Base-by-base conservation (phyloP, 2,888 invertebrate genomes). In the Pyrrhia umbra region DNA sequence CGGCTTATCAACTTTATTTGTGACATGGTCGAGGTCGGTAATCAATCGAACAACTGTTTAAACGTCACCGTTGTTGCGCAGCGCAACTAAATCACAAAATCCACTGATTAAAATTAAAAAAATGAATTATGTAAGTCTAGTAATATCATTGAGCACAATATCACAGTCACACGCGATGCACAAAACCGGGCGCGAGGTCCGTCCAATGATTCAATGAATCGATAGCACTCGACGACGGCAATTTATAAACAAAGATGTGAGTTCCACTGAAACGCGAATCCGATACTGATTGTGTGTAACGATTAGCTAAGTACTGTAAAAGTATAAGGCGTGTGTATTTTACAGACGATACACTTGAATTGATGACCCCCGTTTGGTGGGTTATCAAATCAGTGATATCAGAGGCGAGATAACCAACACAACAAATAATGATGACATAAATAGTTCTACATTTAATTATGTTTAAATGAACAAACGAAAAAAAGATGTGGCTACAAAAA, bases 1-100 rank as follows among this genome's bases (percentile, higher is more conserved):
- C 88, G 85, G 75, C 85, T 87, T 88, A 93, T 87, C 90, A 92
- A 84, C 83, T 85, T 89, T 83, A 88, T 80, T 75, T 88, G 85
- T 80, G 91, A 88, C 93, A 93, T 93, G 77, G 72, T 86, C 80
- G 82, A 79, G 77, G 73, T 86, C 80, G 82, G 79, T 81, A 87
- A 89, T 90, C 91, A 89, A 87, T 86, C 77, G 74, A 86, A 87
- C 82, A 84, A 88, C 90, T 91, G 21, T 74, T 69, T 2, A 73
- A 27, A 78, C 66, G 75, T 78, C 80, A 80, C 81, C 63, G 58
- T 34, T 50, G 45, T 51, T 70, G 59, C 66, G 43, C 64, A 68
- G 54, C 45, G 59, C 59, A 40, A 64, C 56, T 21, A 55, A 70
- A 34, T 46, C 55, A 20, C 25, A 21, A 65, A 66, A 61, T 51